phyloP scores from a whole-genome alignment of 2,888 invertebrate species.

The Platycheirus rosarum region DNA sequence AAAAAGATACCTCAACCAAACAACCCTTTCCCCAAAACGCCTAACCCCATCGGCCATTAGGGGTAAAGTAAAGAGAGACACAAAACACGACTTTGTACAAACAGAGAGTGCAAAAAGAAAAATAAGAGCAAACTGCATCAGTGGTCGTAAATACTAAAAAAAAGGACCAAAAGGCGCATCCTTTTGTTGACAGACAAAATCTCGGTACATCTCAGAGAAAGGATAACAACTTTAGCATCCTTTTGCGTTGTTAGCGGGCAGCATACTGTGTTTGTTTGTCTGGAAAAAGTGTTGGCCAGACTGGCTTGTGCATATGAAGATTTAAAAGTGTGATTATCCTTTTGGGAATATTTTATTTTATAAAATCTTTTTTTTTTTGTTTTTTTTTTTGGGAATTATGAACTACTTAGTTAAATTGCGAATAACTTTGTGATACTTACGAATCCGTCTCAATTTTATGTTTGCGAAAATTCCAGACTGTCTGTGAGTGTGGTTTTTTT shows the following conservation, averaged over 20 bases:
- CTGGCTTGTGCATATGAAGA: constrained; percentile 35
- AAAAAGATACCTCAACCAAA: constrained; percentile 36
- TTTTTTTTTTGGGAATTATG: constrained; percentile 16
- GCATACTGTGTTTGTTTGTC: constrained; percentile 35
- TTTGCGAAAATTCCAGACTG: constrained; percentile 33
- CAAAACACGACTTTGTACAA: constrained; percentile 45
- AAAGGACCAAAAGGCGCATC: constrained; percentile 64
- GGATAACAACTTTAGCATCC: constrained; percentile 50
- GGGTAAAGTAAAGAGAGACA: constrained; percentile 50
- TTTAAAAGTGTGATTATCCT: constrained; percentile 53
- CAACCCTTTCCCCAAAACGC: background rate
- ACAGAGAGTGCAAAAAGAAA: constrained; percentile 38
- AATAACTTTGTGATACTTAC: constrained; percentile 57
- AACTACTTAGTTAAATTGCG: constrained; percentile 3
- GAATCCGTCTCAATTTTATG: constrained; percentile 55
- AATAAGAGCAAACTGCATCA: constrained; percentile 59
- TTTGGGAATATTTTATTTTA: constrained; percentile 2
- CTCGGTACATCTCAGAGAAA: constrained; percentile 38
- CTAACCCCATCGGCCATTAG: background rate
- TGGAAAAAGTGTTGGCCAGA: constrained; percentile 12
- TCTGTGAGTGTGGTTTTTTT: constrained; percentile 24
- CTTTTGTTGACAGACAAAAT: constrained; percentile 66
- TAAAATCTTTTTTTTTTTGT: constrained; percentile 25
- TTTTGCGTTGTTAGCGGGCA: constrained; percentile 37
- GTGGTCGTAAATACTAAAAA: background rate